These are phyloP conservation scores for Montipora efflorescens DNA, from an alignment of 64 coral and sea anemone species.

Conservation along the genomic window DNA sequence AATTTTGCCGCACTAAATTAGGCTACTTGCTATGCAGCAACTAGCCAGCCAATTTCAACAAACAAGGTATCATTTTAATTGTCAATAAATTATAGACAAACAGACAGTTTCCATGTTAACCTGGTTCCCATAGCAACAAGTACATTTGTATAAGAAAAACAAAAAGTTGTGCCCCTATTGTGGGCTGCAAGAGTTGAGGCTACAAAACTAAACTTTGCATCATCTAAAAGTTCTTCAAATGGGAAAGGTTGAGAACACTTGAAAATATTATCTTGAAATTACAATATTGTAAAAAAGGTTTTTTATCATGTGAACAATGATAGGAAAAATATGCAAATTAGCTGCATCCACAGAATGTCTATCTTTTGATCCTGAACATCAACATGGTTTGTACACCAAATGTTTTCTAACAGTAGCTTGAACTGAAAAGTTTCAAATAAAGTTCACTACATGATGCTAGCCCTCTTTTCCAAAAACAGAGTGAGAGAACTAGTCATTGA, in stretches of 20 bases:
- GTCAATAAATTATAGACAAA: conserved; percentile 46
- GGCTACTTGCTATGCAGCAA: conserved; percentile 21
- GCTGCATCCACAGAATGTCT: conserved; percentile 62
- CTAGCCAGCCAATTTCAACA: conserved; percentile 24
- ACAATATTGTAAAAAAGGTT: conserved; percentile 66
- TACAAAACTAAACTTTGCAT: conserved; percentile 66
- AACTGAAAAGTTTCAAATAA: conserved; percentile 71
- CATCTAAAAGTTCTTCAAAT: conserved; percentile 74
- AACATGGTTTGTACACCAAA: conserved; percentile 71
- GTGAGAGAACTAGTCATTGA: conserved; percentile 26
- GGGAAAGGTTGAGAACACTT: conserved; percentile 48
- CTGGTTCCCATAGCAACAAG: conserved; percentile 68
- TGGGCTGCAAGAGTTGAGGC: conserved; percentile 60
- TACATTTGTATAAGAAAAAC: conserved; percentile 63
- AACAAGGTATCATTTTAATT: conserved; percentile 48
- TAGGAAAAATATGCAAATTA: conserved; percentile 62
- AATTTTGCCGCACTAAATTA: conserved; percentile 19
- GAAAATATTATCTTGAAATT: conserved; percentile 71
- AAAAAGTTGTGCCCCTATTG: conserved; percentile 58
- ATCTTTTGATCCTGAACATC: conserved; percentile 68
- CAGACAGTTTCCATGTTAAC: conserved; percentile 68
- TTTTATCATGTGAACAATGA: conserved; percentile 47
- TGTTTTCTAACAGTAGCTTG: conserved; percentile 65
- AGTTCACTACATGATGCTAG: conserved; percentile 62
- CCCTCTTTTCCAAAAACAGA: conserved; percentile 42